Evolutionary conservation across 2,797 vertebrate species (phyloP).

Genomic region (Muscicapa comitata): DNA sequence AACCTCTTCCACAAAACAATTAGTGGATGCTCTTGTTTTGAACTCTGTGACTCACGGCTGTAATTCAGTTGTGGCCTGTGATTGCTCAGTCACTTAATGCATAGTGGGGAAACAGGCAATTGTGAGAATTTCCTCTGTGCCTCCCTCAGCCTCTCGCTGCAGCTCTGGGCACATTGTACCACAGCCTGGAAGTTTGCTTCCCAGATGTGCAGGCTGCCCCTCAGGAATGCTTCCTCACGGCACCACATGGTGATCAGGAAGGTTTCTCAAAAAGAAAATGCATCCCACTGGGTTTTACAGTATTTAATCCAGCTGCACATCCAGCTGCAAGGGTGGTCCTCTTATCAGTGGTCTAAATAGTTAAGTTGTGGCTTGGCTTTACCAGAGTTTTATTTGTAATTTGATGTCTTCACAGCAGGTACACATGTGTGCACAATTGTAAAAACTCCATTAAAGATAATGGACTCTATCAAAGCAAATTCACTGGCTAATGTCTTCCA

Average conservation of each 20-base stretch:
- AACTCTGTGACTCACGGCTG: slow-evolving; percentile 49
- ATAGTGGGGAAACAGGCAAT: neutral
- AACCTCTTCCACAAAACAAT: slow-evolving; percentile 47
- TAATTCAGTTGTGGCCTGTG: neutral
- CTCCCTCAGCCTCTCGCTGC: neutral
- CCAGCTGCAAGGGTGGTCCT: neutral
- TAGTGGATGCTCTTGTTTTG: slow-evolving; percentile 67
- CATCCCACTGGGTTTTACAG: neutral
- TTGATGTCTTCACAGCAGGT: neutral
- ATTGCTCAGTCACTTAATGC: neutral
- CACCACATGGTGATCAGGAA: neutral
- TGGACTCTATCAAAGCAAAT: neutral
- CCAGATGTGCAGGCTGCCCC: neutral
- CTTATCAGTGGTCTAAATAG: neutral
- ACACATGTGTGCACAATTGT: neutral
- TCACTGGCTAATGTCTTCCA: neutral
- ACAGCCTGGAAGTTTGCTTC: neutral
- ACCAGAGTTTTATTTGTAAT: neutral
- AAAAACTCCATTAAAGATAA: neutral
- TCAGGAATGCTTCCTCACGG: neutral
- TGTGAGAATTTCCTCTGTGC: slow-evolving; percentile 54
- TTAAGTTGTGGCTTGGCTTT: neutral
- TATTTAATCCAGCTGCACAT: neutral
- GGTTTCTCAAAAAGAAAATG: neutral
- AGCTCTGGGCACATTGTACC: neutral